Conservation (phyloP, 2,797 vertebrate species). For the Hippocampus kuda region DNA sequence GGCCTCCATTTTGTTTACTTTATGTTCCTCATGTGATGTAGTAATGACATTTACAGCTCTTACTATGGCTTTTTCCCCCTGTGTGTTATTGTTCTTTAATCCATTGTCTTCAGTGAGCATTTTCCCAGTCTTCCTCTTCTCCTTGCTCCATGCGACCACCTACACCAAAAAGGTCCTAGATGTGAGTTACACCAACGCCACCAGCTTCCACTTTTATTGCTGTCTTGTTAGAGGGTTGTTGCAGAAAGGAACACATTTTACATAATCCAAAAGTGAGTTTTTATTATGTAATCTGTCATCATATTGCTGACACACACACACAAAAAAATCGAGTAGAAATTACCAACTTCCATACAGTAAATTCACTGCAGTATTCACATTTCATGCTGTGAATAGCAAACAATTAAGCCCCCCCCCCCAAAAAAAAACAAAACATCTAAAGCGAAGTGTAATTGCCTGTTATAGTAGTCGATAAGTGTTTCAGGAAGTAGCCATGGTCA, state of each 20-base stretch:
- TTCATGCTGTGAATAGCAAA: too few species aligned
- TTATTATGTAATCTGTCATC: constrained; percentile 18
- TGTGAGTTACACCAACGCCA: constrained; percentile 69
- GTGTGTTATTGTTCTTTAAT: constrained; percentile 65
- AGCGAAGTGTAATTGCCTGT: too few species aligned
- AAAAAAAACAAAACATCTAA: too few species aligned
- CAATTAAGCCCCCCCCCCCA: too few species aligned
- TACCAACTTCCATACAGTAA: not conserved
- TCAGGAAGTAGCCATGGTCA: too few species aligned
- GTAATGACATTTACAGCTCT: not conserved
- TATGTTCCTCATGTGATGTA: not conserved
- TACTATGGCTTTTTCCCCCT: not conserved
- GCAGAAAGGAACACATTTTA: not conserved
- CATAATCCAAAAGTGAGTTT: constrained; percentile 20
- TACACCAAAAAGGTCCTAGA: constrained; percentile 97
- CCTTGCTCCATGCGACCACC: constrained; percentile 91
- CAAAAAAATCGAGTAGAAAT: constrained; percentile 8
- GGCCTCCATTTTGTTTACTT: not conserved
- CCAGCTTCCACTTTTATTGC: not conserved
- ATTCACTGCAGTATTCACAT: not conserved
- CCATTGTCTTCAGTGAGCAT: constrained; percentile 83
- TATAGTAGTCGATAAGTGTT: too few species aligned
- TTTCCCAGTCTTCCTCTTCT: constrained; percentile 95
- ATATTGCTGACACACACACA: not conserved
- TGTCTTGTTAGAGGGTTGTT: not conserved